Percentiles rank a stretch among this genome's conserved stretches.
These are phyloP conservation scores for Dysmachus trigonus DNA, from an alignment of 2,888 invertebrate genomes.

Conservation along the genomic window DNA sequence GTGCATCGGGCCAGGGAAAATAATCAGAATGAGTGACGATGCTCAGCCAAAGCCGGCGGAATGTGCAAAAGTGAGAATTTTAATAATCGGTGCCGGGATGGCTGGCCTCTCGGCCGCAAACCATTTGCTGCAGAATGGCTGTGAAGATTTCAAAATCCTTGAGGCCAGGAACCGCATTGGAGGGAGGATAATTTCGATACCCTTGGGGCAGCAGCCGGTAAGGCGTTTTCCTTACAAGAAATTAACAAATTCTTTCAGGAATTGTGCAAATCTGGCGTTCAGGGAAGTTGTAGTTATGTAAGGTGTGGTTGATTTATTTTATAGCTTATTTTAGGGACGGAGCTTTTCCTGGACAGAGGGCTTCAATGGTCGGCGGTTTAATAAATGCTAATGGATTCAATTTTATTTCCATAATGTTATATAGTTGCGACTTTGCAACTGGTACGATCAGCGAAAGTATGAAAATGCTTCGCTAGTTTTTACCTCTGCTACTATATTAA, in stretches of 20 bases:
- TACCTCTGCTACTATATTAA: too few species aligned
- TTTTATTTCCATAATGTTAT: not conserved
- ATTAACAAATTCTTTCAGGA: not conserved
- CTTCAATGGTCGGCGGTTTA: not conserved
- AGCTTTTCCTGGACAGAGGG: not conserved
- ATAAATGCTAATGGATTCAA: not conserved
- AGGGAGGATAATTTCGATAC: conserved; percentile 81
- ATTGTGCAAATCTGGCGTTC: not conserved
- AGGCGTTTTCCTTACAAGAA: conserved; percentile 22
- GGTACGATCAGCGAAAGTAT: not conserved
- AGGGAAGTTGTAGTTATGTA: conserved; percentile 3
- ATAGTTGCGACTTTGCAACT: not conserved
- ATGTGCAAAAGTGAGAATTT: conserved; percentile 70
- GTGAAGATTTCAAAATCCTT: conserved; percentile 79
- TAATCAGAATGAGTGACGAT: conserved; percentile 39
- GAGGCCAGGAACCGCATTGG: conserved; percentile 85
- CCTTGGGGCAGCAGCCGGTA: conserved; percentile 70
- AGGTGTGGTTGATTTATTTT: not conserved
- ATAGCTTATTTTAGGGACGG: not conserved
- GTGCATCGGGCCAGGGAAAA: not conserved
- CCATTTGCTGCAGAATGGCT: conserved; percentile 81
- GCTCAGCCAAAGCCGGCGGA: not conserved
- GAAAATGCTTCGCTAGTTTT: not conserved
- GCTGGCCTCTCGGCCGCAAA: conserved; percentile 87
- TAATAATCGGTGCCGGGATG: conserved; percentile 83